A percentile compares a stretch with the other conserved stretches of the same genome.
These are phyloP conservation scores for Myoxocephalus aenaeus DNA, from an alignment of 2,797 vertebrate genomes.

Conservation along the genomic window DNA sequence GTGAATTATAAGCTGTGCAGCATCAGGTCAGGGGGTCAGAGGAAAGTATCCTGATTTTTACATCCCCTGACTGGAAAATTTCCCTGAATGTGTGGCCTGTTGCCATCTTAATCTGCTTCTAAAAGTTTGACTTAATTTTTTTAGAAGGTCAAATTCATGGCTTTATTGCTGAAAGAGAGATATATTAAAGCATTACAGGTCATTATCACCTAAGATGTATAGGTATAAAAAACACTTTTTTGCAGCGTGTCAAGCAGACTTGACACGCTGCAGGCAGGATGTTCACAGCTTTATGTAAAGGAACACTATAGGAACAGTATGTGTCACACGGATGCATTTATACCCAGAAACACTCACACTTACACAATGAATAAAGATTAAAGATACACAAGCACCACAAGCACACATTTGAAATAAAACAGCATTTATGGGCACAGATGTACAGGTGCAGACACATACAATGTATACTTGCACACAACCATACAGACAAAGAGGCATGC, in stretches of 20 bases:
- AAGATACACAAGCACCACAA: background rate
- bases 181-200: constrained; percentile 19
- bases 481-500: background rate
- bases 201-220: constrained; percentile 3
- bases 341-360: background rate
- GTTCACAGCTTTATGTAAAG: background rate
- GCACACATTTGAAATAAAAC: background rate
- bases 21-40: background rate
- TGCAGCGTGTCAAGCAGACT: background rate
- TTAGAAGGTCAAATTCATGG: constrained; percentile 48
- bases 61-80: background rate
- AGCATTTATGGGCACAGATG: background rate
- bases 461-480: background rate
- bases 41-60: background rate
- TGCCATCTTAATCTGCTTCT: background rate
- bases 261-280: background rate
- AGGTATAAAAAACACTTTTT: background rate
- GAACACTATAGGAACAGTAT: background rate
- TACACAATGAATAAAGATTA: background rate
- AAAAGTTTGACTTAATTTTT: constrained; percentile 40
- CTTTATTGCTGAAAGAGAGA: constrained; percentile 16
- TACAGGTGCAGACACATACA: background rate
- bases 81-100: background rate
- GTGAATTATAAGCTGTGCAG: constrained; percentile 9
- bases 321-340: background rate